Evolutionary conservation across 2,113 vertebrate genomes (phyloP), one percentile per base, ranked within the genome.

Genomic region (Psettodes erumei): DNA sequence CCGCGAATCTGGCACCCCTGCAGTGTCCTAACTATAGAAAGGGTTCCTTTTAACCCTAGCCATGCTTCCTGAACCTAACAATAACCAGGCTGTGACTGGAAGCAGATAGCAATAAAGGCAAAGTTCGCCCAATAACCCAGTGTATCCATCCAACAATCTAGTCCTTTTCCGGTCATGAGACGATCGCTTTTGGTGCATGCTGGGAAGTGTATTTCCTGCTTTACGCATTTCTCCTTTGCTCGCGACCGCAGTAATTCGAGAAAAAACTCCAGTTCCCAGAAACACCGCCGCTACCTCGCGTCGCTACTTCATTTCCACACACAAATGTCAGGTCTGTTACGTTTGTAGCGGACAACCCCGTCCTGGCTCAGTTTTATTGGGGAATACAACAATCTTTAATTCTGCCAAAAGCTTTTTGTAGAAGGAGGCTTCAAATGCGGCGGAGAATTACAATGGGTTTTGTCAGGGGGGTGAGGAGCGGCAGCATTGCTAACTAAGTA

Each of bases 121-220:
- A n/a, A n/a, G n/a, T n/a, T n/a, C n/a, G n/a, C n/a, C n/a, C n/a
- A n/a, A n/a, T n/a, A n/a, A n/a, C n/a, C n/a, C n/a, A n/a, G n/a
- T n/a, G n/a, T n/a, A n/a, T n/a, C n/a, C n/a, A n/a, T n/a, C n/a
- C n/a, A n/a, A n/a, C n/a, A n/a, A n/a, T n/a, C n/a, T n/a, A n/a
- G n/a, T n/a, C n/a, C n/a, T n/a, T 28, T 53, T 62, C 71, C 50
- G 78, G 81, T 94, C 91, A 93, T 73, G 86, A 77, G 92, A 91
- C 75, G 59, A 37, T 64, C 23, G 8, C 5, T 16, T 15, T 0
- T 15, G 40, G 21, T 63, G 85, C 69, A 80, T 89, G 28, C 28
- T 86, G 89, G 93, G 92, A 90, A 84, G 38, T 67, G 63, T 75
- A 73, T 81, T 93, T 82, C 21, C 15, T 5, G 0, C 1, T 4